Base-by-base conservation (phyloP, 1,140 invertebrate genomes). In the Akabosia matsudoensis region DNA sequence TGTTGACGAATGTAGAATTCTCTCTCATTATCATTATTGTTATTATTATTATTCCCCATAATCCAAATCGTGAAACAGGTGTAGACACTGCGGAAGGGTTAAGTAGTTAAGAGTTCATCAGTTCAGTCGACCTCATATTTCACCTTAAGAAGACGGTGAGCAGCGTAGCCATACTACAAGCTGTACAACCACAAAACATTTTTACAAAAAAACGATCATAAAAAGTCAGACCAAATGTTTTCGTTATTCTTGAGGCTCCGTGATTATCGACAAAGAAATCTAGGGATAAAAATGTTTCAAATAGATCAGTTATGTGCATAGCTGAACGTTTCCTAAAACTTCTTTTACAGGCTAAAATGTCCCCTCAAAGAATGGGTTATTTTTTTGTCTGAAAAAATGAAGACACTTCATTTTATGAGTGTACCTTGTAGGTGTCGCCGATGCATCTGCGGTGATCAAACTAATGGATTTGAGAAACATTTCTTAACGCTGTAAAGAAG, bases 401-500 rank as follows among this genome's bases (percentile, higher is more conserved):
- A 45, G 37, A 45, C 37, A 45, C 37, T 45, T 10, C 37, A 45
- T 7, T 45, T 61, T 61, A 61, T 61, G 54, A 61, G 54, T 22
- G 54, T 61, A 22, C 54, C 54, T 61, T 24, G 13, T 16, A 61
- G 54, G 54, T 61, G 54, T 61, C 54, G 54, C 54, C 54, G 54
- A 61, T 61, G 54, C 24, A 45, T 61, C 24, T 7, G 4, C 24
- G 54, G 7, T 61, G 54, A 61, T 61, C 54, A 61, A 61, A 61
- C 54, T 61, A 61, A 61, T 61, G 54, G 54, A 61, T 61, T 61
- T 61, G 13, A 45, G 37, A 18, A 45, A 45, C 7, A 18, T 18
- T 10, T 45, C 37, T 10, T 45, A 7, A 7, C 18, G 18, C 37
- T 45, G 7, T 45, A 45, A 45, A 10, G 37, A 45, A 45, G n/a